phyloP scores from a whole-genome alignment of 1,140 invertebrate genomes.

The Monomorium pharaonis region DNA sequence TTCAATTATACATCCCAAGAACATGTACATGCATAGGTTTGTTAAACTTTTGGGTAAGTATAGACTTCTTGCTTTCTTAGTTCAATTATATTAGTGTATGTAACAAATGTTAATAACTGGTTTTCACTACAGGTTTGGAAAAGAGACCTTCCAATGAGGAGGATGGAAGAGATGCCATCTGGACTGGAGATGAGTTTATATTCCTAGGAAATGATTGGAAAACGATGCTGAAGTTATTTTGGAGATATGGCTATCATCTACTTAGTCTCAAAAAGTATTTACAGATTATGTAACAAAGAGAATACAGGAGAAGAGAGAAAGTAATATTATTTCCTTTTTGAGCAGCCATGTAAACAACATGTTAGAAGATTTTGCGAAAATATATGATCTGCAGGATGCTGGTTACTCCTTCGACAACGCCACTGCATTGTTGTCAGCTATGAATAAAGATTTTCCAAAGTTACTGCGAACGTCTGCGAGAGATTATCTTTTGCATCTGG shows the following conservation, averaged over 20 bases:
- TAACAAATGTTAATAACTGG: neutral
- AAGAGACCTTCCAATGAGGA: slow-evolving; percentile 61
- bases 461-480: slow-evolving; percentile 83
- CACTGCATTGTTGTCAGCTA: slow-evolving; percentile 84
- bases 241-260: slow-evolving; percentile 86
- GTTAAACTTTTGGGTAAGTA: slow-evolving; percentile 84
- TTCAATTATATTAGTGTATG: neutral
- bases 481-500: slow-evolving; percentile 82
- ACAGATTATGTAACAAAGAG: neutral
- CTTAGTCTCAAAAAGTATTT: slow-evolving; percentile 83
- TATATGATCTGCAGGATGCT: slow-evolving; percentile 86
- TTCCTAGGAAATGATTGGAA: slow-evolving; percentile 85
- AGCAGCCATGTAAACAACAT: slow-evolving; percentile 75
- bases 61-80: slow-evolving; percentile 2
- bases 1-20: slow-evolving; percentile 87
- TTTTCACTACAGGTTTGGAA: slow-evolving; percentile 78
- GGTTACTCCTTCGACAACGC: slow-evolving; percentile 85
- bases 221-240: slow-evolving; percentile 84
- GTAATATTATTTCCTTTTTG: slow-evolving; percentile 41
- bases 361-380: slow-evolving; percentile 84
- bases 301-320: neutral
- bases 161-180: slow-evolving; percentile 81
- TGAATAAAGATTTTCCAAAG: slow-evolving; percentile 85
- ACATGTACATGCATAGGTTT: slow-evolving; percentile 88
- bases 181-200: slow-evolving; percentile 86